These are phyloP conservation scores for Anguilla rostrata DNA, from an alignment of 2,113 vertebrate genomes.

Conservation along the genomic window DNA sequence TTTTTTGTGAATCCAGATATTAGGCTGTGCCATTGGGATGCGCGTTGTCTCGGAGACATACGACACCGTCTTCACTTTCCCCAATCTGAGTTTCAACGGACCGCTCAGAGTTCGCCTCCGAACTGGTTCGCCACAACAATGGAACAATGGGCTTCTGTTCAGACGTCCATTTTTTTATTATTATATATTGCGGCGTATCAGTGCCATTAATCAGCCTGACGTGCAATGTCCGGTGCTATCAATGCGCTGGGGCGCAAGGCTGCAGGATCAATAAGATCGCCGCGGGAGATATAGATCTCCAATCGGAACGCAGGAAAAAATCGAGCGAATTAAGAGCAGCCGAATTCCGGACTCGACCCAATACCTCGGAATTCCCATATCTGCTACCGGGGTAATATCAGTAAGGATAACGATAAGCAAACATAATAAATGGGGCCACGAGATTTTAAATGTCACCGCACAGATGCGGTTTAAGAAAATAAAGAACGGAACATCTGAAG, in stretches of 20 bases:
- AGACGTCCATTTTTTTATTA: background rate
- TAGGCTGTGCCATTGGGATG: background rate
- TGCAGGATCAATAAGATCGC: constrained; percentile 28
- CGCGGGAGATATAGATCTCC: constrained; percentile 34
- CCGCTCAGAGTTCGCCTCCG: background rate
- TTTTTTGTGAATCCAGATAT: background rate
- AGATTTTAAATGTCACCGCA: background rate
- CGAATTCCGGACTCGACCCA: background rate
- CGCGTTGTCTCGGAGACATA: background rate
- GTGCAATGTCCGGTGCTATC: constrained; percentile 2
- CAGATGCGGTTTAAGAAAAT: background rate
- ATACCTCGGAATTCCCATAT: background rate
- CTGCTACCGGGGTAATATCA: background rate
- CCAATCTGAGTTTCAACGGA: background rate
- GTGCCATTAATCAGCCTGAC: constrained; percentile 35
- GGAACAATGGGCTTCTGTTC: background rate
- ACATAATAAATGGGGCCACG: background rate
- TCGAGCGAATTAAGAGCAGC: constrained; percentile 27
- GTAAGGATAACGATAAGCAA: background rate
- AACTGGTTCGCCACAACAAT: background rate
- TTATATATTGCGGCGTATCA: constrained; percentile 12
- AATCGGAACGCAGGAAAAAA: constrained; percentile 22
- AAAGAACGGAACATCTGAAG: background rate
- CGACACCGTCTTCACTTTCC: background rate
- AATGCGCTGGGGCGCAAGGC: constrained; percentile 22